Conservation (phyloP, 2,888 invertebrate genomes). For the Ophonus ardosiacus region DNA sequence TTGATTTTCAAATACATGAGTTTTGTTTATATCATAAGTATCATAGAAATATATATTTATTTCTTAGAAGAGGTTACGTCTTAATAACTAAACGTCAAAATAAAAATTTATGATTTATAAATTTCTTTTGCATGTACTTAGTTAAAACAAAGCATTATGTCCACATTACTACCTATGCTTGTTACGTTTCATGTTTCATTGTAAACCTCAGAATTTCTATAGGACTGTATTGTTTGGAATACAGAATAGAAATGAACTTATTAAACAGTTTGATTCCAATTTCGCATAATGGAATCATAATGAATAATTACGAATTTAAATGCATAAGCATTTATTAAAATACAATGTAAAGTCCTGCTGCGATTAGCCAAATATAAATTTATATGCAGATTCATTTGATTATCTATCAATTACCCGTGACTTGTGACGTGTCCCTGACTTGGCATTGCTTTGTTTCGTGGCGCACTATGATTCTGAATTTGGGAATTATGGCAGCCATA, state of each 20-base stretch:
- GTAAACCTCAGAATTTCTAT: background rate
- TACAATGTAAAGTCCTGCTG: background rate
- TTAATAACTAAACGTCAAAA: too few species aligned
- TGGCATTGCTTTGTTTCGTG: slow-evolving; percentile 47
- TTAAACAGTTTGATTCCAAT: background rate
- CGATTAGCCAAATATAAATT: slow-evolving; percentile 24
- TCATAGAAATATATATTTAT: too few species aligned
- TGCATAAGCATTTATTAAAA: background rate
- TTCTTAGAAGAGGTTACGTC: too few species aligned
- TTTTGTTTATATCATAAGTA: too few species aligned
- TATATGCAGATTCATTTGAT: slow-evolving; percentile 14
- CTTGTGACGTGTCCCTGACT: slow-evolving; percentile 3
- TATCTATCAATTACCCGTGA: slow-evolving; percentile 20
- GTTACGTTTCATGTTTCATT: too few species aligned
- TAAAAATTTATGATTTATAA: too few species aligned
- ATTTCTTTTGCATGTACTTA: too few species aligned
- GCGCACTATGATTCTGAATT: slow-evolving; percentile 60
- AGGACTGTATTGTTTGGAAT: background rate
- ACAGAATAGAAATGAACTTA: background rate
- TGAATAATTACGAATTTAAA: background rate
- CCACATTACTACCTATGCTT: too few species aligned
- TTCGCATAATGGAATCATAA: background rate
- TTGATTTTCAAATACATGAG: too few species aligned
- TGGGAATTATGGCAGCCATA: slow-evolving; percentile 59
- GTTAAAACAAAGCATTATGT: too few species aligned